phyloP scores from a whole-genome alignment of 2,888 invertebrate genomes.

The Horisme vitalbata region DNA sequence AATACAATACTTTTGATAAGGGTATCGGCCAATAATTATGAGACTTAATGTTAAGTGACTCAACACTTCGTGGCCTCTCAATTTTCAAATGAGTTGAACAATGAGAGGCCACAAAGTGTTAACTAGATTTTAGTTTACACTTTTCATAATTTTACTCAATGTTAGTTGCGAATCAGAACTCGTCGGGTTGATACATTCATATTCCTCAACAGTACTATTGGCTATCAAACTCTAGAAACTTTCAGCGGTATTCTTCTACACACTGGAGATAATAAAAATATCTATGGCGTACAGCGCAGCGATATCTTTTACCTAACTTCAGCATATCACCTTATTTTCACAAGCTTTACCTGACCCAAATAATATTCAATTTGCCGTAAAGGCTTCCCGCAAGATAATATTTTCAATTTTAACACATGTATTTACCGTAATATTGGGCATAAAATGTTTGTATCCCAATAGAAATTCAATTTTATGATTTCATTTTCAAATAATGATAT shows the following conservation, averaged over 20 bases:
- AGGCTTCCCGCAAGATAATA: conserved; percentile 1
- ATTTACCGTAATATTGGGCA: conserved; percentile 2
- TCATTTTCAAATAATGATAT: neutral
- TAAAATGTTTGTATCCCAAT: conserved; percentile 10
- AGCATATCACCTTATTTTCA: conserved; percentile 2
- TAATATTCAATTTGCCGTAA: conserved; percentile 16
- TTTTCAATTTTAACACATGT: conserved; percentile 3
- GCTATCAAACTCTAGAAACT: no score
- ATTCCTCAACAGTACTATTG: no score
- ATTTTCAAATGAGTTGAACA: no score
- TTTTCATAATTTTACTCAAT: no score
- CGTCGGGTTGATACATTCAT: no score
- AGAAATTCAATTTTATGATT: conserved; percentile 12
- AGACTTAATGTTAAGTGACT: no score
- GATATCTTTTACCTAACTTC: neutral
- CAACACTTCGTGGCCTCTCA: no score
- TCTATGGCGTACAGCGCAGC: neutral
- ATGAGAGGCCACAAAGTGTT: no score
- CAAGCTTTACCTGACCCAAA: conserved; percentile 8
- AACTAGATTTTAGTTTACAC: no score
- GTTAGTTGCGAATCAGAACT: no score
- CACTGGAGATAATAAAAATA: neutral
- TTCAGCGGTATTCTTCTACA: neutral
- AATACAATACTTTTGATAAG: no score
- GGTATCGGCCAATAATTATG: no score